Percentiles rank a stretch among this genome's conserved stretches.
Conservation (phyloP, 2,888 invertebrate species). For the Pyrochroa serraticornis region DNA sequence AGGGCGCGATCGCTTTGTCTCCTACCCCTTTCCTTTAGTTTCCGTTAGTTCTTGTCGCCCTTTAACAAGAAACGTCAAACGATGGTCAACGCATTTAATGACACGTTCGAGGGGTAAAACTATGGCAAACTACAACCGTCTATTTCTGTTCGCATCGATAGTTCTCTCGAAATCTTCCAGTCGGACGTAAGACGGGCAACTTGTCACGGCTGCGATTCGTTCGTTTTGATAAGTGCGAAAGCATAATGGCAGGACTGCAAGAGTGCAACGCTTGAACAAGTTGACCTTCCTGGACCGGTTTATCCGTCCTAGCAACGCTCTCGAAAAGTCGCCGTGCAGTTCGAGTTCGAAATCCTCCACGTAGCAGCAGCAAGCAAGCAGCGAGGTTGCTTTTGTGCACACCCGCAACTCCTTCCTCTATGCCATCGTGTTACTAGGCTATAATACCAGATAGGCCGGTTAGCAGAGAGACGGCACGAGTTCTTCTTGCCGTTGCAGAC, state of each 20-base stretch:
- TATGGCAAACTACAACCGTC: no score
- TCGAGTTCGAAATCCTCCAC: no score
- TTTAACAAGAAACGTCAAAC: no score
- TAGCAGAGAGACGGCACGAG: not conserved
- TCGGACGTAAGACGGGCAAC: no score
- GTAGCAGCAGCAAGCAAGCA: not conserved
- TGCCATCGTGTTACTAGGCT: conserved; percentile 22
- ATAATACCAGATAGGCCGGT: not conserved
- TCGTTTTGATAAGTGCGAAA: conserved; percentile 7
- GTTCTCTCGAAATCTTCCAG: no score
- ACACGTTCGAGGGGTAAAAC: no score
- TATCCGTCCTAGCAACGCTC: conserved; percentile 21
- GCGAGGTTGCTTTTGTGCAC: conserved; percentile 13
- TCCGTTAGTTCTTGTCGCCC: conserved; percentile 15
- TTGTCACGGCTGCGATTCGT: conserved; percentile 1
- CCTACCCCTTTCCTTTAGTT: conserved; percentile 22
- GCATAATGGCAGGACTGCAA: not conserved
- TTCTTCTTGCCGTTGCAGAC: not conserved
- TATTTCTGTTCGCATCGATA: no score
- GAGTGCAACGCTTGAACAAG: conserved; percentile 19
- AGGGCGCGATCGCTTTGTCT: conserved; percentile 18
- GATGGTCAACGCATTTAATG: no score
- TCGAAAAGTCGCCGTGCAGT: conserved; percentile 10
- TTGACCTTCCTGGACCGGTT: conserved; percentile 31
- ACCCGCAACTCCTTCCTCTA: conserved; percentile 15